phyloP scores from a whole-genome alignment of 2,113 vertebrate genomes.

The Cygnus atratus region DNA sequence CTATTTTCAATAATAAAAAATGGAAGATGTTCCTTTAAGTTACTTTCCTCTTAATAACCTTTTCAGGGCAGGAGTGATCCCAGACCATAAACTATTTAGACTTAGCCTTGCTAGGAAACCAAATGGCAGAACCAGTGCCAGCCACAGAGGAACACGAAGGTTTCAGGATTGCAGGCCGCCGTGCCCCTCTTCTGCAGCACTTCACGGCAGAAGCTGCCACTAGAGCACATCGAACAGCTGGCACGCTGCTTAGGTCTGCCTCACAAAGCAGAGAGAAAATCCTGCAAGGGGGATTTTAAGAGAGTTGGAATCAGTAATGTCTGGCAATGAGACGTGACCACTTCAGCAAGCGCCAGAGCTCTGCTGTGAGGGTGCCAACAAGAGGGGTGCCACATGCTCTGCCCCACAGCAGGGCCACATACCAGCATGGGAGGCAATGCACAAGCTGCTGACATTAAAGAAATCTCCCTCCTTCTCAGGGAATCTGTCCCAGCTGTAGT shows the following conservation, averaged over 20 bases:
- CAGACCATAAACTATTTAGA: neutral
- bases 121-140: neutral
- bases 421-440: accelerated
- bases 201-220: neutral
- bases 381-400: neutral
- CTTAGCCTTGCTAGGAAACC: neutral
- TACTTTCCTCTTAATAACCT: neutral
- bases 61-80: neutral
- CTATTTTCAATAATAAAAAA: neutral
- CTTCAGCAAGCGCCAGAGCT: neutral
- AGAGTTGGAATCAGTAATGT: neutral
- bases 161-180: neutral
- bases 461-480: neutral
- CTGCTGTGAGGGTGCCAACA: neutral
- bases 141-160: neutral
- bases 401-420: accelerated
- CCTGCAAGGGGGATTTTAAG: slow-evolving; percentile 31
- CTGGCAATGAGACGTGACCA: neutral
- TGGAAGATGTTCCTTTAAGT: neutral
- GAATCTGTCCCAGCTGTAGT: neutral
- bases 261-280: slow-evolving; percentile 9
- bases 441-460: neutral
- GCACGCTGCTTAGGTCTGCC: neutral
- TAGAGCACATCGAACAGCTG: neutral
- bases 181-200: neutral